A percentile compares a stretch with the other conserved stretches of the same genome.
Evolutionary conservation across 1,140 invertebrate species (phyloP).

Genomic region (Dreissena rostriformis): DNA sequence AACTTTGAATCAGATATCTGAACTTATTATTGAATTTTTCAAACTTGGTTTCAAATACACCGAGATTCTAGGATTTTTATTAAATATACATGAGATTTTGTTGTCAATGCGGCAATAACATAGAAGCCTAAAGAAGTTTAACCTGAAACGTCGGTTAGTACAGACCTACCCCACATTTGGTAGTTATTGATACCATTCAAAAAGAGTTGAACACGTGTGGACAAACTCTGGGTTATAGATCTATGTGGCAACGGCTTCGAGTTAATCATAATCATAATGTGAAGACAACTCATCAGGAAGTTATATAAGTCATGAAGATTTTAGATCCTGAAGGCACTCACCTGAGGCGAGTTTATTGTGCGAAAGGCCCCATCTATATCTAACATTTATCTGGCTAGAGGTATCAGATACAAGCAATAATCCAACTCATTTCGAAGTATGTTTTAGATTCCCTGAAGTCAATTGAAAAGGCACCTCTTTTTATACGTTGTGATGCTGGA

Average conservation of each 20-base stretch:
- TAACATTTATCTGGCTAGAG: slow-evolving; percentile 78
- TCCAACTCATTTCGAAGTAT: slow-evolving; percentile 20
- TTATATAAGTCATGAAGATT: slow-evolving; percentile 41
- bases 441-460: slow-evolving; percentile 6
- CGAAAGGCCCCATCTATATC: slow-evolving; percentile 67
- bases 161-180: neutral
- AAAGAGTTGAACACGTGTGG: slow-evolving; percentile 9
- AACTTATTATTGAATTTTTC: too few species aligned
- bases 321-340: slow-evolving; percentile 54
- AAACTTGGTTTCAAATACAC: too few species aligned
- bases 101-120: slow-evolving; percentile 2
- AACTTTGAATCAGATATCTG: too few species aligned
- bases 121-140: neutral
- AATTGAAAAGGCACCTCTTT: neutral
- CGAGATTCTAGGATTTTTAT: too few species aligned
- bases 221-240: slow-evolving; percentile 17
- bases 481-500: slow-evolving; percentile 1
- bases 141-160: neutral
- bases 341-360: slow-evolving; percentile 60
- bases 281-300: neutral
- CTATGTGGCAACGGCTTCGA: slow-evolving; percentile 18
- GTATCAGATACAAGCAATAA: slow-evolving; percentile 56
- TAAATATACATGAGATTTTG: neutral
- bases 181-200: slow-evolving; percentile 8
- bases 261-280: slow-evolving; percentile 28